Conservation (phyloP, 2,113 vertebrate species). For the Amazona guildingii region DNA sequence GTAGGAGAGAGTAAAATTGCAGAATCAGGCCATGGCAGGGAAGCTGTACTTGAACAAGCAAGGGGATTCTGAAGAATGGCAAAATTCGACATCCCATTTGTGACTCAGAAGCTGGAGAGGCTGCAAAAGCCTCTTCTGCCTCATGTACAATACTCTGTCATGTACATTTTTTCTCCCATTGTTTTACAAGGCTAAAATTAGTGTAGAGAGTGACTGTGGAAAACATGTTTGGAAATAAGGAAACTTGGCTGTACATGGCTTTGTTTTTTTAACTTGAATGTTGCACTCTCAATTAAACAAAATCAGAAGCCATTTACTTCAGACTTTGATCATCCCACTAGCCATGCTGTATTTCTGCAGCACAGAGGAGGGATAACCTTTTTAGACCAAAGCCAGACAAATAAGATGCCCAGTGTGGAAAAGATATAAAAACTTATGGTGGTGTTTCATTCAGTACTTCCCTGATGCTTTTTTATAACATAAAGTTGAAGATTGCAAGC, state of each 20-base stretch:
- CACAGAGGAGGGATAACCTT: background rate
- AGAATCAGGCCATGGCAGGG: background rate
- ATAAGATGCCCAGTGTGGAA: background rate
- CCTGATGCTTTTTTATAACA: background rate
- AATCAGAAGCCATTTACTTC: background rate
- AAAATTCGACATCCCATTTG: background rate
- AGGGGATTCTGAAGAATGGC: background rate
- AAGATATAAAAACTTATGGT: background rate
- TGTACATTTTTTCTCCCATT: conserved; percentile 30
- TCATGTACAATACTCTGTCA: background rate
- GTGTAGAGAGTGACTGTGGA: background rate
- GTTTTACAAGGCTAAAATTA: conserved; percentile 42
- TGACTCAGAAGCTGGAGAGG: background rate
- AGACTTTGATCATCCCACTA: background rate
- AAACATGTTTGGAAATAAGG: background rate
- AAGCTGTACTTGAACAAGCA: background rate
- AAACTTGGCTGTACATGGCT: background rate
- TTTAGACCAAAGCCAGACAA: background rate
- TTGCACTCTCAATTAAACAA: background rate
- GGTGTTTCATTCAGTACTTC: background rate
- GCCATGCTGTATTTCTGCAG: background rate
- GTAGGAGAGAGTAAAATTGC: background rate
- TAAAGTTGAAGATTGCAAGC: background rate
- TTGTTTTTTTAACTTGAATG: background rate
- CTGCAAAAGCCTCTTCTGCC: background rate